Conservation (phyloP, 1,140 invertebrate species). For the Camponotus floridanus region DNA sequence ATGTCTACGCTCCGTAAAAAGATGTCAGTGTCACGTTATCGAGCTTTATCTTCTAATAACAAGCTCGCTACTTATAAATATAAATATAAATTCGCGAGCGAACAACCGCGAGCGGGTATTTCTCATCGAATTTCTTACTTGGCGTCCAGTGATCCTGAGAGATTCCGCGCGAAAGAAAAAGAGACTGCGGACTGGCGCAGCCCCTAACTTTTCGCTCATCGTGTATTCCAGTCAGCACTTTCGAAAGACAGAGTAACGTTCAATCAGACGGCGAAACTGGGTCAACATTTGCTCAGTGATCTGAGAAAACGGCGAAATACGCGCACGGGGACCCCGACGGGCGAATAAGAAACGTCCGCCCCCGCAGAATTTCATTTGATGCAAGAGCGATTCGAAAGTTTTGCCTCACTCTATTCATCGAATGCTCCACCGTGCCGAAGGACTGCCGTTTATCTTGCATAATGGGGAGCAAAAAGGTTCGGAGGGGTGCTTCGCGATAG, state of each 20-base stretch:
- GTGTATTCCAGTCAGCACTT: constrained; percentile 74
- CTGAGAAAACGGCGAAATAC: constrained; percentile 75
- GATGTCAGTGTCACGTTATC: background rate
- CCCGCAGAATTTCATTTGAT: constrained; percentile 51
- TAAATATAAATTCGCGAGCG: background rate
- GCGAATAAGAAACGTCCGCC: constrained; percentile 59
- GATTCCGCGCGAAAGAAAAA: constrained; percentile 37
- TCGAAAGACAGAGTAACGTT: constrained; percentile 73
- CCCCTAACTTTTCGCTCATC: constrained; percentile 69
- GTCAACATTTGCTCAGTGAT: constrained; percentile 74
- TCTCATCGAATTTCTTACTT: constrained; percentile 28
- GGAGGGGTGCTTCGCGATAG: constrained; percentile 35
- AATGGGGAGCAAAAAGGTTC: constrained; percentile 53
- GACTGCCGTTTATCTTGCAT: constrained; percentile 52
- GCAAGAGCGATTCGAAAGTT: constrained; percentile 63
- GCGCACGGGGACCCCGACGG: constrained; percentile 35
- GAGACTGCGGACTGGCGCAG: background rate
- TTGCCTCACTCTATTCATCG: constrained; percentile 3
- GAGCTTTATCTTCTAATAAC: background rate
- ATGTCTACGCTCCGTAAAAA: background rate
- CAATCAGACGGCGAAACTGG: constrained; percentile 70
- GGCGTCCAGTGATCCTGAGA: constrained; percentile 18
- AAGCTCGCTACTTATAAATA: constrained; percentile 27
- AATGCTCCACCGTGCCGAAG: constrained; percentile 42
- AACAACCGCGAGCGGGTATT: constrained; percentile 22